These are phyloP conservation scores for Gnathonemus echidnorhynchus DNA, from an alignment of 2,113 vertebrate genomes.

Conservation along the genomic window DNA sequence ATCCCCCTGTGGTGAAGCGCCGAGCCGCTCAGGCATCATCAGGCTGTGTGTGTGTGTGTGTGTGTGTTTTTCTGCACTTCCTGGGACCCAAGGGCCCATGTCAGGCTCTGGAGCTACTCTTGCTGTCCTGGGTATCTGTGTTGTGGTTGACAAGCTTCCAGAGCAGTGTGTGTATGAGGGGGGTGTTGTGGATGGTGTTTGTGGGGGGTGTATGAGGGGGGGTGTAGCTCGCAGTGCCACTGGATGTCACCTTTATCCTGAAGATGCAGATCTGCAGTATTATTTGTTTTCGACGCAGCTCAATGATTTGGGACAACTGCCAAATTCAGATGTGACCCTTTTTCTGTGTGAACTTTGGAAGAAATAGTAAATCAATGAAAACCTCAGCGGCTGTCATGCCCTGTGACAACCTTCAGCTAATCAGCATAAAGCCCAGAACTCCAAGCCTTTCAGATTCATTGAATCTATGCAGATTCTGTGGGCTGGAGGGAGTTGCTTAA, in stretches of 20 bases:
- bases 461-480: conserved; percentile 71
- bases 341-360: neutral
- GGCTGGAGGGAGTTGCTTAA: conserved; percentile 58
- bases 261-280: neutral
- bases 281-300: neutral
- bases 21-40: neutral
- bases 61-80: neutral
- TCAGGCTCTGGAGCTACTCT: neutral
- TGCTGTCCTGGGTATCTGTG: neutral
- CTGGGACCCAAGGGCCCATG: no score
- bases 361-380: neutral
- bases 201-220: neutral
- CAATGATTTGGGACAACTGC: neutral
- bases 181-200: neutral
- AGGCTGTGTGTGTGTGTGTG: neutral
- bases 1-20: no score
- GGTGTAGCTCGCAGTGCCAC: neutral
- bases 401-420: conserved; percentile 66
- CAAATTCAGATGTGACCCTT: neutral
- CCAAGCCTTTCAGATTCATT: conserved; percentile 58
- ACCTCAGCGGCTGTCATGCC: conserved; percentile 37
- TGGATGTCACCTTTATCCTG: neutral
- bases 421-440: conserved; percentile 66
- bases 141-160: neutral
- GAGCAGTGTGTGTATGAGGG: neutral